A percentile compares a stretch with the other conserved stretches of the same genome.
Evolutionary conservation across 2,797 vertebrate genomes (phyloP).

Genomic region (Crocidura indochinensis): DNA sequence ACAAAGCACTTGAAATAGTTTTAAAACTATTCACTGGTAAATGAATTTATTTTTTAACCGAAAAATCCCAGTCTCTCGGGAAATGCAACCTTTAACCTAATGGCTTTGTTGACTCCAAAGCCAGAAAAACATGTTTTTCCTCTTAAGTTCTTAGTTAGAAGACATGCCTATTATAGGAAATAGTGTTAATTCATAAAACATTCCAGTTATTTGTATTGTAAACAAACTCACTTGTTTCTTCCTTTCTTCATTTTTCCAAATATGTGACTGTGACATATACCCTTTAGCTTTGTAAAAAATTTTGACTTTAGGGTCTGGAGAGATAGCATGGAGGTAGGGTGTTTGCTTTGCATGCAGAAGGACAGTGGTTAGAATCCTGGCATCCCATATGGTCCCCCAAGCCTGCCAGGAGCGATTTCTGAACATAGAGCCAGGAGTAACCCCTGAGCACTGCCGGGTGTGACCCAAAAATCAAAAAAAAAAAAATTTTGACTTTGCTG

Average conservation of each 20-base stretch:
- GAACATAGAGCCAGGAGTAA: too few species aligned
- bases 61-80: constrained; percentile 51
- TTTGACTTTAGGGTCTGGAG: too few species aligned
- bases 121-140: constrained; percentile 45
- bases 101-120: constrained; percentile 59
- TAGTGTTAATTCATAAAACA: constrained; percentile 63
- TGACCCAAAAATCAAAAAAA: too few species aligned
- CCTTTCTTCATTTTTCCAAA: neutral
- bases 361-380: too few species aligned
- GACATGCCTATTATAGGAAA: constrained; percentile 53
- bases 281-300: too few species aligned
- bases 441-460: too few species aligned
- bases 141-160: constrained; percentile 35
- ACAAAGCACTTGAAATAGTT: neutral
- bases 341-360: too few species aligned
- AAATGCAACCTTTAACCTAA: constrained; percentile 64
- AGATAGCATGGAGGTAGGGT: too few species aligned
- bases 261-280: neutral
- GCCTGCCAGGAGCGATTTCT: too few species aligned
- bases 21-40: constrained; percentile 29
- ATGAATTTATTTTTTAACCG: constrained; percentile 20
- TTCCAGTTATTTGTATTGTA: constrained; percentile 27
- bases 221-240: neutral
- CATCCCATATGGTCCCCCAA: too few species aligned
- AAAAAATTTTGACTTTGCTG: too few species aligned